Evolutionary conservation across 2,113 vertebrate genomes (phyloP).

Genomic region (Eurypyga helias): DNA sequence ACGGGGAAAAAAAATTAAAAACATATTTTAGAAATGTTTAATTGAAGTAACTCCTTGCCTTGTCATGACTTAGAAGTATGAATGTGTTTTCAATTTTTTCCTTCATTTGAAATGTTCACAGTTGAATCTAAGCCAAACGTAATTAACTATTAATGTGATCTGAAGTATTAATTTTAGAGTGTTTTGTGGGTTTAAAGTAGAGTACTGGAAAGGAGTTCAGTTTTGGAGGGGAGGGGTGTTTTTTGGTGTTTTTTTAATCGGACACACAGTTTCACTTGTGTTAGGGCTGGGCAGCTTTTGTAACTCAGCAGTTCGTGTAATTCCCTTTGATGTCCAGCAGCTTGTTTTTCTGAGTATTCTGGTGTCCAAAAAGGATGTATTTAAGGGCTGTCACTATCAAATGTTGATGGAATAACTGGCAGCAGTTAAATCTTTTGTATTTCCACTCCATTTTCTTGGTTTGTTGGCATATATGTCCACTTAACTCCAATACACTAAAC

Average conservation of each 20-base stretch:
- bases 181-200: neutral
- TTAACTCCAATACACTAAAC: neutral
- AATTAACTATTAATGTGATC: slow-evolving; percentile 34
- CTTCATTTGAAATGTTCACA: neutral
- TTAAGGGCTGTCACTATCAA: neutral
- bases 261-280: neutral
- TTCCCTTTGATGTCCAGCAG: neutral
- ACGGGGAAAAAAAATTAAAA: neutral
- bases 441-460: neutral
- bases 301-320: neutral
- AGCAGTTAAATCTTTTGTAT: neutral
- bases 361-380: neutral
- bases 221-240: neutral
- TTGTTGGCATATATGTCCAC: accelerated
- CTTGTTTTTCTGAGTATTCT: neutral
- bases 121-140: neutral
- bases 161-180: slow-evolving; percentile 21
- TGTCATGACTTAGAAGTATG: neutral
- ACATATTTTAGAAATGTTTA: neutral
- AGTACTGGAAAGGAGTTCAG: neutral
- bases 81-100: slow-evolving; percentile 20
- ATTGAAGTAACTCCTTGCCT: neutral
- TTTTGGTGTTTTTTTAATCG: accelerated
- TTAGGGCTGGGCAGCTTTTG: neutral
- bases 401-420: neutral